Conservation (phyloP, 2,888 invertebrate genomes). For the Megalurothrips usitatus region DNA sequence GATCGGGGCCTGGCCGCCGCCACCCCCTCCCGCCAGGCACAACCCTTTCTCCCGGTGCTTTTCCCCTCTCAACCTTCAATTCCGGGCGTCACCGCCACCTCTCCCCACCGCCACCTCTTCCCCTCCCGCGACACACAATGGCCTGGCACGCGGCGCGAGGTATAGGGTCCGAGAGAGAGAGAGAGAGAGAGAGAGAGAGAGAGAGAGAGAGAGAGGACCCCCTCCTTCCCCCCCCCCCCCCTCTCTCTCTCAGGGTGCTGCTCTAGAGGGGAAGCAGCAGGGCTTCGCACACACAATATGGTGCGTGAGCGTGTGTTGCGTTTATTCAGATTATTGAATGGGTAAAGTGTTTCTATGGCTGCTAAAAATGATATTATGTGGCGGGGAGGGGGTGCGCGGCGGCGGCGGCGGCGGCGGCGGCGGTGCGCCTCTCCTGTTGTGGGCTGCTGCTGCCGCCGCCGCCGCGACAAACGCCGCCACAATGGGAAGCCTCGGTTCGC, state of each 20-base stretch:
- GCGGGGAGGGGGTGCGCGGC: background rate
- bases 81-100: background rate
- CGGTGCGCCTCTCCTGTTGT: no score
- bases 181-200: no score
- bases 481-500: no score
- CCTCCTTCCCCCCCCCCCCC: no score
- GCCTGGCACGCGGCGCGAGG: background rate
- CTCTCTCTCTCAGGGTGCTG: no score
- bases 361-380: slow-evolving; percentile 23
- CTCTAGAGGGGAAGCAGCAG: background rate
- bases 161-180: no score
- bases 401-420: background rate
- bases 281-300: background rate
- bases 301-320: background rate
- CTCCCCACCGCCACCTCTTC: background rate
- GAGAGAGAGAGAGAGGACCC: no score
- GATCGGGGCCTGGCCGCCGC: background rate
- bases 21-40: background rate
- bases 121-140: background rate
- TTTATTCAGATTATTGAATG: slow-evolving; percentile 25
- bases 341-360: slow-evolving; percentile 15
- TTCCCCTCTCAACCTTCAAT: slow-evolving; percentile 4
- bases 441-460: no score
- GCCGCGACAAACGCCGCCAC: no score
- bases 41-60: background rate